Evolutionary conservation across 2,888 invertebrate species (phyloP).

Genomic region (Tenodera sinensis): DNA sequence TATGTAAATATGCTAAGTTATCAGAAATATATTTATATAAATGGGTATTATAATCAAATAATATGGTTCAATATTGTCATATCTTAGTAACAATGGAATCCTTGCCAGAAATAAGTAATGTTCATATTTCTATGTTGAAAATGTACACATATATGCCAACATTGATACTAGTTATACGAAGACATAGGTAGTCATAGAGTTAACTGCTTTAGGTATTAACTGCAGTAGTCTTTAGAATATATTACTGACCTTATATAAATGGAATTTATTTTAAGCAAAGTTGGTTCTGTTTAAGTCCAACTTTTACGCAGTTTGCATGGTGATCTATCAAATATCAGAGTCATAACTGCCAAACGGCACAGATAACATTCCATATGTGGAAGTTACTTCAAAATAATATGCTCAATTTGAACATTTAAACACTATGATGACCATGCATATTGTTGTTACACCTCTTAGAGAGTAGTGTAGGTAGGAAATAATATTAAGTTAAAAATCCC

Average conservation of each 20-base stretch:
- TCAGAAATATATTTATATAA: neutral
- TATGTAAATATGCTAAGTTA: neutral
- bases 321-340: neutral
- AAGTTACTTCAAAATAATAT: neutral
- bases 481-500: too few relatives aligned
- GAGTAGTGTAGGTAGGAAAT: neutral
- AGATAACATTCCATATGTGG: neutral
- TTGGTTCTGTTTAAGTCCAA: neutral
- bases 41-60: neutral
- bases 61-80: neutral
- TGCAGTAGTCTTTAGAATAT: neutral
- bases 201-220: neutral
- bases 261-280: neutral
- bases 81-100: neutral
- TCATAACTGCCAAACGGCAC: neutral
- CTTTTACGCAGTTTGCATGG: neutral
- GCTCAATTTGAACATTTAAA: neutral
- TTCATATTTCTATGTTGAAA: neutral
- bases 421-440: neutral
- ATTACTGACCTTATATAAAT: neutral
- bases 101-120: neutral
- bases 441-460: neutral
- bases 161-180: constrained; percentile 10
- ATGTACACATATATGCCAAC: neutral
- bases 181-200: neutral